Base-by-base conservation (phyloP, 2,797 vertebrate genomes). In the Microcaecilia unicolor region DNA sequence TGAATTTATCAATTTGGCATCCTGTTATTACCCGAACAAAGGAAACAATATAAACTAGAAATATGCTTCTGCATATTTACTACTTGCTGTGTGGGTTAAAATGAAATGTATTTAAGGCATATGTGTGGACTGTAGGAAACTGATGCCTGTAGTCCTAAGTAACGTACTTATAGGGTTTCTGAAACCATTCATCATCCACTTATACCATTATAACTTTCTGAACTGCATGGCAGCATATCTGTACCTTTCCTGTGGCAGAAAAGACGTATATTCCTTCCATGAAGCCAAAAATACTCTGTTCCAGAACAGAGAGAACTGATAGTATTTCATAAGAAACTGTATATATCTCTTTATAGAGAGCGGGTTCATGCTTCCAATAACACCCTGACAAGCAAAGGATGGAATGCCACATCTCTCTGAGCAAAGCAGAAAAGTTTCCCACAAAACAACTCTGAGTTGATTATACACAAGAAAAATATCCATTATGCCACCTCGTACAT, bases 1-100 rank as follows among this genome's bases (percentile, higher is more conserved):
- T 40, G 46, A 34, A 39, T 43, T 30, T 31, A 60, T 48, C 34
- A 29, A 50, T 32, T 15, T 51, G 48, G 53, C 29, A 64, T 20
- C 26, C 28, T 28, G 34, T 41, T 37, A 35, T 5, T 15, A 25
- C 28, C 22, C 46, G 29, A 22, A 41, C 18, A 39, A 48, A 31
- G 15, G 22, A 52, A 48, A 31, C 18, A 25, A 18, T 8, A 21
- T 14, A 32, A 15, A 5, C 10, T 12, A 23, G 21, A 4, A 4
- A 10, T 15, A 11, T 2, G 6, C n/a, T 16, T 22, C 11, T 19
- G 6, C 30, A 9, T 10, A 20, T 9, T 5, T 21, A 10, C 12
- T 18, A 15, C 3, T 3, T 14, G 22, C 25, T 36, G 15, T 10
- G 15, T 10, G 4, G 8, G 1, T 24, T 20, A 6, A n/a, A 21